These are phyloP conservation scores for Ariolimax columbianus DNA, from an alignment of 2,888 invertebrate genomes.

Conservation along the genomic window DNA sequence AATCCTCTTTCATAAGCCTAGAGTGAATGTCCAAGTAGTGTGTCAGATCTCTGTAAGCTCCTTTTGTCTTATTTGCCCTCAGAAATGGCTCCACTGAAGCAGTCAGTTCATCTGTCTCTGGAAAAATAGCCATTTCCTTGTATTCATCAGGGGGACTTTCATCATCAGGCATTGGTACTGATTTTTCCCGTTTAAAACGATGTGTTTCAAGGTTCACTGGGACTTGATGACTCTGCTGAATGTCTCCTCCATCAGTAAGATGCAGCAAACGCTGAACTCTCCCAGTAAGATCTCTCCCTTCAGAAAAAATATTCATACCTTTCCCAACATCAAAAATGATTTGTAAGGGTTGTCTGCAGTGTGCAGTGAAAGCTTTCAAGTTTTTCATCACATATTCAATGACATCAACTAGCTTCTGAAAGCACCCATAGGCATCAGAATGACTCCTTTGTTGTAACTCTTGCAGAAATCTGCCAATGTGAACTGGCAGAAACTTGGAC, in stretches of 20 bases:
- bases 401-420: conserved; percentile 35
- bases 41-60: conserved; percentile 83
- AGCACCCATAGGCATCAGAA: conserved; percentile 18
- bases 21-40: conserved; percentile 54
- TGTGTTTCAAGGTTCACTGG: background rate
- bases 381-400: conserved; percentile 28
- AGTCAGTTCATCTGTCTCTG: conserved; percentile 44
- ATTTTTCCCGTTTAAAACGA: background rate
- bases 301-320: conserved; percentile 28
- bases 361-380: background rate
- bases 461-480: conserved; percentile 1
- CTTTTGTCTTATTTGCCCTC: conserved; percentile 75
- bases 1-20: conserved; percentile 52
- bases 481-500: conserved; percentile 20
- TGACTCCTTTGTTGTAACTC: conserved; percentile 9
- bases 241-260: background rate
- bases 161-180: conserved; percentile 45
- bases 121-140: conserved; percentile 42
- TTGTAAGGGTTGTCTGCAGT: conserved; percentile 18
- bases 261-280: conserved; percentile 1
- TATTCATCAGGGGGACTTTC: conserved; percentile 50
- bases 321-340: conserved; percentile 22
- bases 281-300: background rate
- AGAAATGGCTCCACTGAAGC: conserved; percentile 37
- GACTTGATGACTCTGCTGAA: background rate